Percentiles rank a stretch among this genome's conserved stretches.
These are phyloP conservation scores for Pleuronectes platessa DNA, from an alignment of 2,113 vertebrate genomes.

Conservation along the genomic window DNA sequence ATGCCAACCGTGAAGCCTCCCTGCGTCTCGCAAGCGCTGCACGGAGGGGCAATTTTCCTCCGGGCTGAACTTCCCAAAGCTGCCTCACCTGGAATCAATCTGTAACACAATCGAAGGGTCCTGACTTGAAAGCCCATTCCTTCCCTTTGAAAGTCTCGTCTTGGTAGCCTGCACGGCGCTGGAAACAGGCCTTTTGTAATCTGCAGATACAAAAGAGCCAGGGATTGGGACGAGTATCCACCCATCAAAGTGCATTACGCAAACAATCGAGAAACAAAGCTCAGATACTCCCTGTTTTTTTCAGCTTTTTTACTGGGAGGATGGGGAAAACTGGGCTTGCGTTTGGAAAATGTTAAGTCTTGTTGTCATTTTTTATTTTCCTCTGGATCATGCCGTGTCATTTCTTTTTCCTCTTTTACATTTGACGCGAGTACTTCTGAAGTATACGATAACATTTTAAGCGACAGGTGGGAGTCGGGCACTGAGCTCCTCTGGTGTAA, in stretches of 20 bases:
- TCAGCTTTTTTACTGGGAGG: conserved; percentile 35
- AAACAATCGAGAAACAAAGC: conserved; percentile 79
- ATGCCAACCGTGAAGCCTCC: conserved; percentile 85
- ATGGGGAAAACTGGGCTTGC: conserved; percentile 50
- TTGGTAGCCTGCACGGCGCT: conserved; percentile 80
- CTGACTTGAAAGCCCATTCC: conserved; percentile 85
- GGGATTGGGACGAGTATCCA: conserved; percentile 79
- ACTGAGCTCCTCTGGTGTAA: background rate
- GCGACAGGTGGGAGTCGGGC: conserved; percentile 55
- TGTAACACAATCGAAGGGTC: conserved; percentile 86
- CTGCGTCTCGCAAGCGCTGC: conserved; percentile 75
- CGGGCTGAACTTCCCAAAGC: conserved; percentile 84
- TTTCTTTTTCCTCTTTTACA: conserved; percentile 10
- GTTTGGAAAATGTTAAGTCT: conserved; percentile 63
- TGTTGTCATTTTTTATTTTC: conserved; percentile 58
- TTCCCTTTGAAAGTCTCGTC: conserved; percentile 86
- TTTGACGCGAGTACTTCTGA: conserved; percentile 22
- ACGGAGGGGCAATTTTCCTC: conserved; percentile 85
- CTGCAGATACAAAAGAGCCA: conserved; percentile 78
- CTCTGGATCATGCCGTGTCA: conserved; percentile 29
- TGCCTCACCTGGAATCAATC: conserved; percentile 90
- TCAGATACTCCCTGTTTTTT: conserved; percentile 75
- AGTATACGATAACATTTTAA: conserved; percentile 12
- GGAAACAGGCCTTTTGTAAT: conserved; percentile 82
- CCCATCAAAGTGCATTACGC: conserved; percentile 84